Conservation (phyloP, 2,888 invertebrate genomes). For the Hirtodrosophila confusa region DNA sequence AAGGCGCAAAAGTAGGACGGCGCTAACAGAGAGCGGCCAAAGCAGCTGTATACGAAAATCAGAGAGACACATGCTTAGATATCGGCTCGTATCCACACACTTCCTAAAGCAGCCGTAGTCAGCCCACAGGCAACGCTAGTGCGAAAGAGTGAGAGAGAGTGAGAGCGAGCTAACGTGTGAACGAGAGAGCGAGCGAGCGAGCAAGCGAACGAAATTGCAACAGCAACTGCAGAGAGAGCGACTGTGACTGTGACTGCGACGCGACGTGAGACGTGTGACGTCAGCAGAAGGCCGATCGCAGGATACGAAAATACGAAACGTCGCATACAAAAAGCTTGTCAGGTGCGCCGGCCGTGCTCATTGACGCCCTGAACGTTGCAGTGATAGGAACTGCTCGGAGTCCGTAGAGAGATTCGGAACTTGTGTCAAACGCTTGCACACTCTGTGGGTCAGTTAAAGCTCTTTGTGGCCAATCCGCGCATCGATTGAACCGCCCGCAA, state of each 20-base stretch:
- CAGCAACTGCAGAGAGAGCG: slow-evolving; percentile 15
- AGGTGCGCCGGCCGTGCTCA: slow-evolving; percentile 56
- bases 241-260: slow-evolving; percentile 11
- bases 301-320: slow-evolving; percentile 44
- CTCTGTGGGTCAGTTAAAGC: too few species aligned
- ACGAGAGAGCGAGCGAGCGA: slow-evolving; percentile 5
- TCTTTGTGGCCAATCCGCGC: too few species aligned
- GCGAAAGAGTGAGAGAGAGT: slow-evolving; percentile 27
- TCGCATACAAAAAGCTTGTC: slow-evolving; percentile 49
- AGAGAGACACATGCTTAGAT: slow-evolving; percentile 90
- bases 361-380: slow-evolving; percentile 53
- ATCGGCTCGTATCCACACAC: slow-evolving; percentile 96
- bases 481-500: slow-evolving; percentile 31
- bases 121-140: slow-evolving; percentile 56
- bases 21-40: slow-evolving; percentile 43
- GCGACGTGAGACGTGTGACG: not conserved
- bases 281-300: slow-evolving; percentile 52
- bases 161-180: slow-evolving; percentile 12
- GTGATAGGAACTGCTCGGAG: slow-evolving; percentile 19
- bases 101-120: slow-evolving; percentile 96
- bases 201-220: slow-evolving; percentile 26
- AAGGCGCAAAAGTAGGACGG: slow-evolving; percentile 50
- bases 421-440: too few species aligned
- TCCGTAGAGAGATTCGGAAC: not conserved
- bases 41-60: slow-evolving; percentile 65